These are phyloP conservation scores for Ips typographus DNA, from an alignment of 1,140 invertebrate genomes.

Conservation along the genomic window DNA sequence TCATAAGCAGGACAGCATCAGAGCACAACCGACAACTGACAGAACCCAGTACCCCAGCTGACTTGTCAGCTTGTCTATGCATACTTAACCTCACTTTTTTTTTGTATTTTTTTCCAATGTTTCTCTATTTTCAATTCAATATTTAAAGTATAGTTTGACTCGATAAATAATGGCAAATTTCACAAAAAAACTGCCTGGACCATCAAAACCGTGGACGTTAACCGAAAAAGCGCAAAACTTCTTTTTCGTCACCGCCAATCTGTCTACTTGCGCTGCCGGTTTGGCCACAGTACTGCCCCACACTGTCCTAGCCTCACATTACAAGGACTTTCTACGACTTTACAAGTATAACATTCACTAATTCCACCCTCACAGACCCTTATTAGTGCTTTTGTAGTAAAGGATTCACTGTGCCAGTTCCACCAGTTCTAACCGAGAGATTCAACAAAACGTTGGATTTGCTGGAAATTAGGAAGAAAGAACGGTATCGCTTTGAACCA, in stretches of 20 bases:
- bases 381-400: constrained; percentile 46
- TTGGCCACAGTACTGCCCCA: constrained; percentile 54
- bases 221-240: constrained; percentile 44
- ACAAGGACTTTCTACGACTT: constrained; percentile 55
- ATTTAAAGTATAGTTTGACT: too few relatives aligned
- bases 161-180: constrained; percentile 7
- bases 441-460: constrained; percentile 58
- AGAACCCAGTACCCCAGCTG: too few relatives aligned
- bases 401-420: constrained; percentile 52
- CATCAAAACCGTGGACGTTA: constrained; percentile 42
- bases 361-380: constrained; percentile 13
- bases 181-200: constrained; percentile 25
- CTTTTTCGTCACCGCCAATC: constrained; percentile 33
- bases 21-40: too few relatives aligned
- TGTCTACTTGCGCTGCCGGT: constrained; percentile 40
- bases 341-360: constrained; percentile 53
- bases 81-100: too few relatives aligned
- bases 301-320: constrained; percentile 56
- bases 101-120: too few relatives aligned
- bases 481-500: constrained; percentile 54
- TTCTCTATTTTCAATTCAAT: too few relatives aligned
- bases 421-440: constrained; percentile 48
- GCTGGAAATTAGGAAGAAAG: constrained; percentile 47
- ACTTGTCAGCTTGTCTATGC: too few relatives aligned
- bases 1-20: too few relatives aligned